phyloP scores from a whole-genome alignment of 92 coral and sea anemone genomes.

The Porites rus region DNA sequence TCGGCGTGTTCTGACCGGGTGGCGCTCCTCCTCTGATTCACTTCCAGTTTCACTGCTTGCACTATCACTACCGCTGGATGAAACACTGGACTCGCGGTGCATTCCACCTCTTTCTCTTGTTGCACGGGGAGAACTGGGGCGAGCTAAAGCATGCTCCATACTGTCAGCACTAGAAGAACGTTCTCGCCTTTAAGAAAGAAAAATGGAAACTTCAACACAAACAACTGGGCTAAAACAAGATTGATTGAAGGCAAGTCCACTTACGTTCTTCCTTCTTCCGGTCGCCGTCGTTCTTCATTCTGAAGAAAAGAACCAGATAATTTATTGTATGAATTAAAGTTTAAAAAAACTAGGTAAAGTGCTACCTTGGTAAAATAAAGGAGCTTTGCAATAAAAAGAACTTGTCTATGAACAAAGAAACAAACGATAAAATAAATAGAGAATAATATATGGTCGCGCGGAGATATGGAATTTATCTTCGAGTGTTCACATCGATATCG shows the following conservation, averaged over 20 bases:
- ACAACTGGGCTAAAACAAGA: not conserved
- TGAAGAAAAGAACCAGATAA: not conserved
- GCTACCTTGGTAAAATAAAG: too few relatives aligned
- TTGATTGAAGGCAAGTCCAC: not conserved
- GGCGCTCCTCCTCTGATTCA: slow-evolving; percentile 40
- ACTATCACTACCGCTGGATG: slow-evolving; percentile 66
- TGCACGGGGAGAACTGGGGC: slow-evolving; percentile 82
- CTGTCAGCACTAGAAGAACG: slow-evolving; percentile 83
- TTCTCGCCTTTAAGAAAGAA: slow-evolving; percentile 48
- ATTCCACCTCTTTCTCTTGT: slow-evolving; percentile 78
- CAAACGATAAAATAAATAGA: not conserved
- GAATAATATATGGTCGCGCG: too few relatives aligned
- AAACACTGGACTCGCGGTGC: slow-evolving; percentile 62
- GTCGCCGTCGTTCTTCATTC: slow-evolving; percentile 45
- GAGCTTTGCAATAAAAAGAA: too few relatives aligned
- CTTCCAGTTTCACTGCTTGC: slow-evolving; percentile 53
- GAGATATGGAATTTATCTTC: too few relatives aligned
- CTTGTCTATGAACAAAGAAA: not conserved
- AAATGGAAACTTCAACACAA: not conserved
- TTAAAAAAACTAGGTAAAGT: too few relatives aligned
- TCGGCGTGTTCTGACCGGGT: slow-evolving; percentile 48
- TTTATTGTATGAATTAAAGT: not conserved
- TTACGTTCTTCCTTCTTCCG: slow-evolving; percentile 38
- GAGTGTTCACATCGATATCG: too few relatives aligned
- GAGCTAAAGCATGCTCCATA: slow-evolving; percentile 87